These are phyloP conservation scores for Gila robusta DNA, from an alignment of 2,797 vertebrate genomes.

Conservation along the genomic window DNA sequence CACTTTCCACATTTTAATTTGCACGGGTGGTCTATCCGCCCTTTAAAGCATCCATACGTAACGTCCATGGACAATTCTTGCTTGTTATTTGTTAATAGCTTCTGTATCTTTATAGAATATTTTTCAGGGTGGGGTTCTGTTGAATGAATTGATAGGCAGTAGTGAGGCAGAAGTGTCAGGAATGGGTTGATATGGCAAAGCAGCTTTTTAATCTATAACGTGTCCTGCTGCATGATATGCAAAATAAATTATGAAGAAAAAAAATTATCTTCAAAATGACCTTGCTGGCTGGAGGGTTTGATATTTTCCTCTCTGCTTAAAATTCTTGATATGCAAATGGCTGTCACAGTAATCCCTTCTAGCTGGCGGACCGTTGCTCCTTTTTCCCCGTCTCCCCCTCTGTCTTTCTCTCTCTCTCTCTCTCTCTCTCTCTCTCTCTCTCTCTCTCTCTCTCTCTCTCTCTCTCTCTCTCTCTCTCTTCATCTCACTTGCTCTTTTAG, in stretches of 20 bases:
- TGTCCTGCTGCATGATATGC: constrained; percentile 81
- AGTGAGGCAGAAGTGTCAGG: constrained; percentile 70
- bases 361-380: constrained; percentile 61
- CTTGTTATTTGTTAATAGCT: constrained; percentile 58
- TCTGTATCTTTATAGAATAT: constrained; percentile 58
- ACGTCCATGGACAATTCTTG: neutral
- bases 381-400: constrained; percentile 22
- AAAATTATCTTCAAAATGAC: constrained; percentile 84
- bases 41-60: neutral
- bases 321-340: constrained; percentile 84
- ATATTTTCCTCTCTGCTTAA: constrained; percentile 81
- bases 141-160: constrained; percentile 71
- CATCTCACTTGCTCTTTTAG: constrained; percentile 55
- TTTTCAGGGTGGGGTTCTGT: constrained; percentile 65
- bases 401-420: neutral
- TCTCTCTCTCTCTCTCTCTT: constrained; percentile 38
- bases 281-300: constrained; percentile 84
- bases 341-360: constrained; percentile 79
- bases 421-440: neutral
- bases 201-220: constrained; percentile 79
- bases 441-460: too few species aligned
- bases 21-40: neutral
- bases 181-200: constrained; percentile 77
- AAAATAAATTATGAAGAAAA: constrained; percentile 81
- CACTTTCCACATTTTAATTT: neutral